Conservation (phyloP, 2,113 vertebrate species). For the Aphelocoma coerulescens region DNA sequence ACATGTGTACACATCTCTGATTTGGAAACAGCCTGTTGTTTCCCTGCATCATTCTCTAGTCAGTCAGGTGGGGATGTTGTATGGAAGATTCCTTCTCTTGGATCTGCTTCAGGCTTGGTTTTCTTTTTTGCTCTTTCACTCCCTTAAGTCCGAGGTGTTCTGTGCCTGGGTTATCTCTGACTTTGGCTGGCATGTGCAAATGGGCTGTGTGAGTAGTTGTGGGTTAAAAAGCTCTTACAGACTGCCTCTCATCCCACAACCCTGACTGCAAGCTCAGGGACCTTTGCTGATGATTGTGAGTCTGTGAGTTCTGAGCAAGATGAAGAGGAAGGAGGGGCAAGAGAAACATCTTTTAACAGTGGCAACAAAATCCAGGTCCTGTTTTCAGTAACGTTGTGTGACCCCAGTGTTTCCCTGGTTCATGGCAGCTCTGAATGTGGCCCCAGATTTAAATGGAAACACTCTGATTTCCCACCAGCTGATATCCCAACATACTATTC, state of each 20-base stretch:
- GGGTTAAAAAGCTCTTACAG: neutral
- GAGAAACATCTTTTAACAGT: neutral
- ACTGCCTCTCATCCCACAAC: neutral
- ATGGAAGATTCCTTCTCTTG: neutral
- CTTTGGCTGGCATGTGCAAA: neutral
- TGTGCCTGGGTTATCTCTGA: neutral
- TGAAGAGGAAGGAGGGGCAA: neutral
- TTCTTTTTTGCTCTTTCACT: neutral
- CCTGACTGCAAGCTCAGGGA: neutral
- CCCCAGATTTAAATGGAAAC: neutral
- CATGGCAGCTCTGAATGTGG: neutral
- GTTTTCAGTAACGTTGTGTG: accelerated
- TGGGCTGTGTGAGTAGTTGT: neutral
- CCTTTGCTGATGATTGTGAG: neutral
- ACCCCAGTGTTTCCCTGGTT: neutral
- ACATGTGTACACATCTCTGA: neutral
- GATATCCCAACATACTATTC: accelerated
- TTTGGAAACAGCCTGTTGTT: neutral
- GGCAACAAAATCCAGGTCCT: neutral
- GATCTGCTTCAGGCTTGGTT: neutral
- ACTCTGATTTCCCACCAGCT: neutral
- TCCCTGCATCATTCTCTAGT: neutral
- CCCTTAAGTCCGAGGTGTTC: neutral
- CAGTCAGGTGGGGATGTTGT: neutral
- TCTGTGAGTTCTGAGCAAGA: neutral